Evolutionary conservation across 2,113 vertebrate species (phyloP), one percentile per base, ranked within the genome.

Genomic region (Choloepus hoffmanni): DNA sequence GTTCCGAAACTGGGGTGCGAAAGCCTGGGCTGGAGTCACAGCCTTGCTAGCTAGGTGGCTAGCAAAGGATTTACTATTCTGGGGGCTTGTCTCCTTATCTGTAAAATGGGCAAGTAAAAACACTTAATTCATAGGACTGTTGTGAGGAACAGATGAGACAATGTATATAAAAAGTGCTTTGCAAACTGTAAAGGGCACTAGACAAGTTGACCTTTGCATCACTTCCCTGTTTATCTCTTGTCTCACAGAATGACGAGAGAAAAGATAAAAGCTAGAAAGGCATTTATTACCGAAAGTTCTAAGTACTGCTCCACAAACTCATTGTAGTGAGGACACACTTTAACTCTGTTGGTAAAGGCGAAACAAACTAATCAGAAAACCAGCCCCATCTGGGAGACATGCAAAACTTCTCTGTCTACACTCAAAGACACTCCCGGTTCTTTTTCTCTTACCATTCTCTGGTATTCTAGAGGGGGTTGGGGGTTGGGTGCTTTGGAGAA

Each of bases 331-430:
- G 48, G 83, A 55, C 63, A n/a, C 40, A 19, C 65, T 89, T 73
- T 78, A 78, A 30, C 70, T 84, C 58, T 88, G 50, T 24, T 65
- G 78, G 23, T 63, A 74, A 85, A 90, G 30, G 58, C n/a, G 79
- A 67, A 7, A 40, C 73, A 89, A 92, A 70, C 36, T 30, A 79
- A 90, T 43, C 50, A 50, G 86, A 86, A 96, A 88, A 58, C 62
- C 65, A 67, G 28, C 24, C 3, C 50, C 58, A n/a, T 13, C 67
- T 68, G 19, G 60, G 28, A 95, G 88, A 53, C 33, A 58, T 48
- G 68, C 36, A 55, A 94, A 89, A 91, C 85, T 76, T 28, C 73
- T 68, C 73, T 72, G 53, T 68, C 40, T 73, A 89, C 30, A 45
- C 40, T 84, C 30, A 23, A 18, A 88, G 65, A 55, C 50, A 23